phyloP scores from a whole-genome alignment of 2,888 invertebrate genomes.

The Cephalotes varians region DNA sequence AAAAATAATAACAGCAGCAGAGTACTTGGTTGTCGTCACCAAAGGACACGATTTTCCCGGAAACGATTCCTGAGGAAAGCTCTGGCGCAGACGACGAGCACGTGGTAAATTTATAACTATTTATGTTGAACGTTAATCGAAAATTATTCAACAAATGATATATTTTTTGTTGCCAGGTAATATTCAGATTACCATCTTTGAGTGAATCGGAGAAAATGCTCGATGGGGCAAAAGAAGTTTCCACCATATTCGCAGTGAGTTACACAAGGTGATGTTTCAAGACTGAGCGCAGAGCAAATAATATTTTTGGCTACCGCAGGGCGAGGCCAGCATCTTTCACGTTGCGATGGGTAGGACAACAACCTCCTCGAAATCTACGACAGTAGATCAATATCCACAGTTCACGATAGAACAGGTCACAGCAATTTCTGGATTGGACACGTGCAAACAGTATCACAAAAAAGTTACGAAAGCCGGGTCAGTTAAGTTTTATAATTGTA shows the following conservation, averaged over 20 bases:
- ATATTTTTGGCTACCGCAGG: conserved; percentile 83
- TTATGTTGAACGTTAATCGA: not conserved
- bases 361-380: conserved; percentile 85
- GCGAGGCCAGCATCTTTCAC: conserved; percentile 93
- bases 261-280: conserved; percentile 21
- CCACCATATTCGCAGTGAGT: conserved; percentile 92
- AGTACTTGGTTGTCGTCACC: conserved; percentile 94
- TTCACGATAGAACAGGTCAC: conserved; percentile 86
- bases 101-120: conserved; percentile 87
- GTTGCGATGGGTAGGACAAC: conserved; percentile 86
- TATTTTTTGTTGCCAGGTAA: conserved; percentile 87
- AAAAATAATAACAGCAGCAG: conserved; percentile 80
- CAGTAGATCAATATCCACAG: conserved; percentile 25
- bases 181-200: conserved; percentile 93
- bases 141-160: not conserved
- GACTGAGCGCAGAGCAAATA: conserved; percentile 26
- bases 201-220: conserved; percentile 87
- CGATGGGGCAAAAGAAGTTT: conserved; percentile 91
- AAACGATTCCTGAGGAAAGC: conserved; percentile 97
- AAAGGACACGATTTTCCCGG: conserved; percentile 95
- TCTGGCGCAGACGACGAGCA: conserved; percentile 97
- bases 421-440: conserved; percentile 85
- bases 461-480: conserved; percentile 68
- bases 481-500: conserved; percentile 47
- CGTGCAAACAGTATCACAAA: conserved; percentile 73